Conservation (phyloP, 2,113 vertebrate species). For the Etheostoma cragini region DNA sequence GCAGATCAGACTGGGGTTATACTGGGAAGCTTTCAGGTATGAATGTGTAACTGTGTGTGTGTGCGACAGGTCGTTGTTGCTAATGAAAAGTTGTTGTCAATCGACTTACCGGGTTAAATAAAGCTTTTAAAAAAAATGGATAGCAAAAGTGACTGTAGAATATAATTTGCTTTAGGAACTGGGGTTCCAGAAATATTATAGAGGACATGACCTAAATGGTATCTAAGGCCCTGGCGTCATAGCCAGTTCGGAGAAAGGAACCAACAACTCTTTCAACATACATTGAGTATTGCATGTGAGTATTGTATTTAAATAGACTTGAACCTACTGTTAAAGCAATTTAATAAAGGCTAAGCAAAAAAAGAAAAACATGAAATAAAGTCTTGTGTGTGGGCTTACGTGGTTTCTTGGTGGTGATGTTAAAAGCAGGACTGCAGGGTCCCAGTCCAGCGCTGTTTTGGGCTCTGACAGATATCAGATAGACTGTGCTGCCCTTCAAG, state of each 20-base stretch:
- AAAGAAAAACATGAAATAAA: neutral
- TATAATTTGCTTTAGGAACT: no score
- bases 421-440: constrained; percentile 85
- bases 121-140: no score
- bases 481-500: constrained; percentile 87
- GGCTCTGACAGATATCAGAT: constrained; percentile 88
- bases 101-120: no score
- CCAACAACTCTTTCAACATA: neutral
- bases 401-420: constrained; percentile 93
- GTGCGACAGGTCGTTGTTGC: no score
- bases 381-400: constrained; percentile 83
- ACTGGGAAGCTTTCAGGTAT: no score
- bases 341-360: neutral
- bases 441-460: constrained; percentile 92
- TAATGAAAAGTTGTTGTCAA: no score
- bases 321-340: neutral
- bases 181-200: neutral
- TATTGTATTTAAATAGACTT: neutral
- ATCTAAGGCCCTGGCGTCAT: neutral
- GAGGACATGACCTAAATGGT: neutral
- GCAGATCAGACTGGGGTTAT: no score
- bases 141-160: no score
- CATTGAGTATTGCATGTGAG: neutral
- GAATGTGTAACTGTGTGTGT: no score
- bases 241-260: neutral